Percentiles rank a stretch among this genome's conserved stretches.
Conservation (phyloP, 2,888 invertebrate species). For the Noctua fimbriata region DNA sequence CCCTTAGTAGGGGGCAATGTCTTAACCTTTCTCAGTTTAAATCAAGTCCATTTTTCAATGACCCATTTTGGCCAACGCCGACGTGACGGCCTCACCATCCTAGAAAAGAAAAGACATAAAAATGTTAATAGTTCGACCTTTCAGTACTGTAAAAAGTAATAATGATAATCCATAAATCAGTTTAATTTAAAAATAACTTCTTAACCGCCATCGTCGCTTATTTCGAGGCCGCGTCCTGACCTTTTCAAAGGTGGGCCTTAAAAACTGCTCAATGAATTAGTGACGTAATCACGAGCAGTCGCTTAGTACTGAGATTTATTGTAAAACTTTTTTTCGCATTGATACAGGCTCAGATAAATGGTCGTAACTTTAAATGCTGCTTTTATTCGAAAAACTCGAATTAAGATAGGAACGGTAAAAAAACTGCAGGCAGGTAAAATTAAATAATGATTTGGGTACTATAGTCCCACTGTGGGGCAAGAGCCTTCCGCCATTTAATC, state of each 20-base stretch:
- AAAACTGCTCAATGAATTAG: conserved; percentile 59
- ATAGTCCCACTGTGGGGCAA: not conserved
- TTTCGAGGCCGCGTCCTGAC: conserved; percentile 31
- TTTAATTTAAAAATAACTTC: conserved; percentile 15
- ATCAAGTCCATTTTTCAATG: not conserved
- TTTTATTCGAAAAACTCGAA: conserved; percentile 53
- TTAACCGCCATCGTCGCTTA: conserved; percentile 11
- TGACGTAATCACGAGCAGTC: conserved; percentile 58
- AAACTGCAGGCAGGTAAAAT: conserved; percentile 3
- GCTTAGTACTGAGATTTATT: conserved; percentile 63
- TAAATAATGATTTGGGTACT: not conserved
- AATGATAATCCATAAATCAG: conserved; percentile 7
- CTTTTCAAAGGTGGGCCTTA: conserved; percentile 48
- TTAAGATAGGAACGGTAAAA: conserved; percentile 8
- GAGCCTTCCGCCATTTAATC: not conserved
- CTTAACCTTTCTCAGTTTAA: not conserved
- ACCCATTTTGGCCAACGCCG: not conserved
- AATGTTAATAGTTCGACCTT: conserved; percentile 6
- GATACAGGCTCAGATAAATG: conserved; percentile 63
- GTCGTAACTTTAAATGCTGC: conserved; percentile 60
- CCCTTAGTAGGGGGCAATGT: not conserved
- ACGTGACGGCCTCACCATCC: not conserved
- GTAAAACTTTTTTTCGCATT: conserved; percentile 67
- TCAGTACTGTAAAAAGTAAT: not conserved
- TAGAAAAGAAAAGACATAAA: not conserved